Evolutionary conservation across 2,113 vertebrate species (phyloP).

Genomic region (Peromyscus leucopus): DNA sequence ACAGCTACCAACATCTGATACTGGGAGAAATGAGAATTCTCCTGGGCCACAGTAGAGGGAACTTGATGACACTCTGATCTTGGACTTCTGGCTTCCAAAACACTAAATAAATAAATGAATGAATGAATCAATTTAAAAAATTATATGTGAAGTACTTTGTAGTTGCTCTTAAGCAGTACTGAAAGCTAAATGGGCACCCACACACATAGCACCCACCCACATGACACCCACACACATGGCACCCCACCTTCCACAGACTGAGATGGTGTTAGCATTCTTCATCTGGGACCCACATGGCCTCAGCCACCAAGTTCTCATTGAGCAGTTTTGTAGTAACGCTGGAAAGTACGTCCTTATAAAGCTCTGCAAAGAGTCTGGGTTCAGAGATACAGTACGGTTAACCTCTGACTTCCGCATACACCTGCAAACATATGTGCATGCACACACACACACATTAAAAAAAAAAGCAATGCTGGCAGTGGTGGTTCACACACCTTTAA

Average conservation of each 20-base stretch:
- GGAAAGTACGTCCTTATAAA: not conserved
- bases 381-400: not conserved
- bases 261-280: not conserved
- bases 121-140: too few relatives aligned
- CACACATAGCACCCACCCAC: not conserved
- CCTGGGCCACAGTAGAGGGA: not conserved
- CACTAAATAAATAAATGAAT: not conserved
- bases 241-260: not conserved
- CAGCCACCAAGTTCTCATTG: not conserved
- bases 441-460: not conserved
- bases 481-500: not conserved
- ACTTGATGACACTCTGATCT: rapidly evolving
- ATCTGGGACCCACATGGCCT: too few relatives aligned
- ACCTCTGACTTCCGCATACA: not conserved
- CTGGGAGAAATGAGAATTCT: too few relatives aligned
- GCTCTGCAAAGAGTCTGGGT: not conserved
- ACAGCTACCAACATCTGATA: not conserved
- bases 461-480: not conserved
- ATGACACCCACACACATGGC: not conserved
- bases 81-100: not conserved
- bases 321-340: not conserved
- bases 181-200: not conserved
- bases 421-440: not conserved
- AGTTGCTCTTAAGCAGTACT: not conserved
- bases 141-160: not conserved